A percentile compares a stretch with the other conserved stretches of the same genome.
phyloP scores from a whole-genome alignment of 2,888 invertebrate species.

The Cylloceria caligata region DNA sequence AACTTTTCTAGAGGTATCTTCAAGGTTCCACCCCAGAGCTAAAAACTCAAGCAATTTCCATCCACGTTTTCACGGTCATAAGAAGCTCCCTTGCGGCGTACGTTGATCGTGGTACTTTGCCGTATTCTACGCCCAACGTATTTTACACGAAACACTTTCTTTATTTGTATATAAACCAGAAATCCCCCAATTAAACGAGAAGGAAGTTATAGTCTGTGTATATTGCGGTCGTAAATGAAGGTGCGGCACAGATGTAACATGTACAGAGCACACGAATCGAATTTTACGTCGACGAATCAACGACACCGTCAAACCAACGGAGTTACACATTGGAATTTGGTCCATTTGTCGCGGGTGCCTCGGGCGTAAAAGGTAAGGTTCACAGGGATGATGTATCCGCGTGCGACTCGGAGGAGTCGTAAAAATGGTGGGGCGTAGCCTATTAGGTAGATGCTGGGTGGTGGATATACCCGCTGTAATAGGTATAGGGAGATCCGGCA shows the following conservation, averaged over 20 bases:
- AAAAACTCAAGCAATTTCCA: not conserved
- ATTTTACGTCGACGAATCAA: conserved; percentile 52
- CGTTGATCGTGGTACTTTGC: not conserved
- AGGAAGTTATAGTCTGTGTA: conserved; percentile 2
- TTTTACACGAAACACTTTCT: conserved; percentile 17
- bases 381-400: conserved; percentile 33
- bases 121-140: not conserved
- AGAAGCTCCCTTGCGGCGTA: not conserved
- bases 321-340: conserved; percentile 40
- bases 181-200: conserved; percentile 21
- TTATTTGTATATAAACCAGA: conserved; percentile 19
- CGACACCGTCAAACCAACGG: conserved; percentile 36
- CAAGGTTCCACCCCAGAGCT: not conserved
- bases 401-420: conserved; percentile 36
- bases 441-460: conserved; percentile 57
- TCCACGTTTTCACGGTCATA: conserved; percentile 6
- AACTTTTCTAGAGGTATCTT: not conserved
- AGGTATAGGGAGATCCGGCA: conserved; percentile 48
- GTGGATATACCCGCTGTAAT: conserved; percentile 53
- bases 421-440: conserved; percentile 52
- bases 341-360: conserved; percentile 47
- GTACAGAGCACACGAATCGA: conserved; percentile 9
- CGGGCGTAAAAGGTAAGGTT: conserved; percentile 24
- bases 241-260: not conserved
- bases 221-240: conserved; percentile 22